These are phyloP conservation scores for Propithecus deckenii DNA, from an alignment of 2,797 vertebrate species.

Conservation along the genomic window DNA sequence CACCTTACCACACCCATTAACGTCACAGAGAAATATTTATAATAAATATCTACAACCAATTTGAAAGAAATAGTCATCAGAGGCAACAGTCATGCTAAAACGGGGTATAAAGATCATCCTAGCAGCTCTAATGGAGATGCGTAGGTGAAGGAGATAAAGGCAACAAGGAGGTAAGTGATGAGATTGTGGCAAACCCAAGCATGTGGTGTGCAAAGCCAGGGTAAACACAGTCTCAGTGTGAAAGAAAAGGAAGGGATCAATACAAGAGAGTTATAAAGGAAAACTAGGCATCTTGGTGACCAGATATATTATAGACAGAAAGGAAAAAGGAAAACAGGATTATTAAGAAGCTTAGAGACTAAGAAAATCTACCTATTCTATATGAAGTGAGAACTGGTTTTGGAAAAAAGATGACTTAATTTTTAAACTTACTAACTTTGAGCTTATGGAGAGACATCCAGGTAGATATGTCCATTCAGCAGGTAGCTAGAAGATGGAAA, in stretches of 20 bases:
- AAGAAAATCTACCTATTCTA: background rate
- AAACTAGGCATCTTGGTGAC: background rate
- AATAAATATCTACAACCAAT: background rate
- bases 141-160: background rate
- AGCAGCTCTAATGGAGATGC: background rate
- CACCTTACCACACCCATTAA: background rate
- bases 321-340: background rate
- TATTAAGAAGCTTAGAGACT: background rate
- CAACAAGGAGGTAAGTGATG: background rate
- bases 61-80: background rate
- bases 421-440: background rate
- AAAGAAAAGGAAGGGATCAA: background rate
- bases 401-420: background rate
- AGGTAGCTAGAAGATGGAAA: background rate
- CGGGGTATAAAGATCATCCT: background rate
- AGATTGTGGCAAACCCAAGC: background rate
- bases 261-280: background rate
- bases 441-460: background rate
- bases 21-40: background rate
- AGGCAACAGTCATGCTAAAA: background rate
- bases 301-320: background rate
- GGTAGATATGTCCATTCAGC: background rate
- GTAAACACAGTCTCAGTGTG: background rate
- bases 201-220: background rate
- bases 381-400: background rate